These are phyloP conservation scores for Beris morrisii DNA, from an alignment of 2,888 invertebrate genomes.

Conservation along the genomic window DNA sequence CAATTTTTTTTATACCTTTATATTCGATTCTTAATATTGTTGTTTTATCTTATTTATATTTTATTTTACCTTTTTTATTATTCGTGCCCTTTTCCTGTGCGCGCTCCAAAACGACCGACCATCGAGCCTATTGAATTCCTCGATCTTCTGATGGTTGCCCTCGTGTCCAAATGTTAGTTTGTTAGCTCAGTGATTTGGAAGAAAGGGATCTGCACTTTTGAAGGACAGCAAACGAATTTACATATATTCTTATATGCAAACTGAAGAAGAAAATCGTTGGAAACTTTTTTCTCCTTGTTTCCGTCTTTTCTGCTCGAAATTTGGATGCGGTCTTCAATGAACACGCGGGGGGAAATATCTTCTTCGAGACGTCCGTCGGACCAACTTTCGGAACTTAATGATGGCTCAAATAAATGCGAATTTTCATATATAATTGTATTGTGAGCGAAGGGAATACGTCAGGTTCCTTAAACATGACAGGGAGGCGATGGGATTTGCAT, in stretches of 20 bases:
- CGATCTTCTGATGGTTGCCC: conserved; percentile 19
- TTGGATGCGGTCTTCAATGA: conserved; percentile 13
- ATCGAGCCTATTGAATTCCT: conserved; percentile 23
- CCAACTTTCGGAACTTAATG: conserved; percentile 14
- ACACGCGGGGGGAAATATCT: background rate
- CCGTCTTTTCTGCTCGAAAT: background rate
- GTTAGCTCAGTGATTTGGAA: conserved; percentile 50
- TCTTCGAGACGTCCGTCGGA: background rate
- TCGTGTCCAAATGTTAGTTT: conserved; percentile 34
- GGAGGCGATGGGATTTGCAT: background rate
- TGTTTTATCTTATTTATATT: background rate
- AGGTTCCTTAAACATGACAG: conserved; percentile 15
- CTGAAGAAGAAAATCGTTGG: conserved; percentile 16
- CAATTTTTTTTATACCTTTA: conserved; percentile 7
- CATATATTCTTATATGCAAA: conserved; percentile 38
- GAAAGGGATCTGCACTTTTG: conserved; percentile 52
- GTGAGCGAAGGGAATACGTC: background rate
- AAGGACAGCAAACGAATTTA: conserved; percentile 47
- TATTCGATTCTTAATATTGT: conserved; percentile 7
- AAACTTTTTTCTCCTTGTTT: conserved; percentile 21
- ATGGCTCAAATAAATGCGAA: conserved; percentile 9
- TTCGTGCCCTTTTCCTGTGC: too few species aligned
- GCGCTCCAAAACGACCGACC: background rate
- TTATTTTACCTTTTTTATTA: too few species aligned
- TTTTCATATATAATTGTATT: conserved; percentile 22